phyloP scores from a whole-genome alignment of 2,113 vertebrate genomes.

The Abramis brama region DNA sequence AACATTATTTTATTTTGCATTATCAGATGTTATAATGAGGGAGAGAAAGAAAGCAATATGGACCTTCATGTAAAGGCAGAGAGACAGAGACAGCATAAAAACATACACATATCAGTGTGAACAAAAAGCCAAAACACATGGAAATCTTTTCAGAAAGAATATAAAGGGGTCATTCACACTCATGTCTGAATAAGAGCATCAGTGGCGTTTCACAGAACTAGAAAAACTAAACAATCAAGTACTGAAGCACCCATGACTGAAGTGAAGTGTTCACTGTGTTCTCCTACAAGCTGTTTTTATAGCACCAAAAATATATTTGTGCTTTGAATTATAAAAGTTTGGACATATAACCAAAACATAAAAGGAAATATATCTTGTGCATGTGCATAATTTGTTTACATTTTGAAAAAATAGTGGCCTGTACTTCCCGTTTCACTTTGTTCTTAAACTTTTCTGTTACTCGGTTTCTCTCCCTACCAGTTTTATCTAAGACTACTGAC shows the following conservation, averaged over 20 bases:
- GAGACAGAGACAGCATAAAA: slow-evolving; percentile 2
- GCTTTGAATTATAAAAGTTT: neutral
- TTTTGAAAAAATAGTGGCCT: neutral
- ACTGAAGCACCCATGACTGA: neutral
- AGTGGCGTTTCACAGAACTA: slow-evolving; percentile 1
- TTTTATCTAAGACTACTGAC: neutral
- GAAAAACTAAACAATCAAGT: slow-evolving; percentile 5
- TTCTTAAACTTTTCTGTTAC: neutral
- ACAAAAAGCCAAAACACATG: slow-evolving; percentile 15
- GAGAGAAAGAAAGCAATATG: slow-evolving; percentile 11
- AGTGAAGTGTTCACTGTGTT: neutral
- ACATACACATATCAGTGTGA: slow-evolving; percentile 17
- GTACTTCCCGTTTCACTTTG: neutral
- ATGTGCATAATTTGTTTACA: neutral
- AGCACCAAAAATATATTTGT: neutral
- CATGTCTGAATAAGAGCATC: slow-evolving; percentile 16
- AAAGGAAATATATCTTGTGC: slow-evolving; percentile 1
- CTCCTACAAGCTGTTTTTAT: neutral
- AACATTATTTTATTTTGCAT: slow-evolving; percentile 53
- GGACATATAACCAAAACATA: neutral
- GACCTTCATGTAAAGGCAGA: slow-evolving; percentile 8
- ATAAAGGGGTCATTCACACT: slow-evolving; percentile 14
- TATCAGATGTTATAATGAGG: slow-evolving; percentile 41
- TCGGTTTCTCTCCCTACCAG: neutral
- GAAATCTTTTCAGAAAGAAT: slow-evolving; percentile 25